These are phyloP conservation scores for Apis florea DNA, from an alignment of 1,140 invertebrate species.

Conservation along the genomic window DNA sequence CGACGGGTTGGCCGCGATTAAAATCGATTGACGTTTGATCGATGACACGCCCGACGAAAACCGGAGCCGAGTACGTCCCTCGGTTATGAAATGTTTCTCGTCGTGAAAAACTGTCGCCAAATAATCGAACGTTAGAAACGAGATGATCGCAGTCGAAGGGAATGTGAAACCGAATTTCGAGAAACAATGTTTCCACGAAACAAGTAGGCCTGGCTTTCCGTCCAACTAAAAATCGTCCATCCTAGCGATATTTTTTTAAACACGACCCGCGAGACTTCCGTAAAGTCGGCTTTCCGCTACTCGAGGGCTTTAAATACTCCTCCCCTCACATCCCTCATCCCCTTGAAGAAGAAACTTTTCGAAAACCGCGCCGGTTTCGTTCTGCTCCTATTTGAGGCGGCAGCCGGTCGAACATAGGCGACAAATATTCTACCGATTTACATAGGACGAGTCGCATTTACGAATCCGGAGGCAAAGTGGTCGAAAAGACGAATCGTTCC, in stretches of 20 bases:
- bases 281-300: not conserved
- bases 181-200: not conserved
- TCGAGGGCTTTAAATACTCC: slow-evolving; percentile 22
- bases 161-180: too few species aligned
- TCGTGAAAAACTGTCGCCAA: slow-evolving; percentile 3
- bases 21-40: slow-evolving; percentile 35
- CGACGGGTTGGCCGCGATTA: slow-evolving; percentile 16
- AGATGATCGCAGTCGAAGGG: too few species aligned
- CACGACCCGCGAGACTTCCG: not conserved
- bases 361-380: not conserved
- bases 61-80: not conserved
- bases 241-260: slow-evolving; percentile 9
- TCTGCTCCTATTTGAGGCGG: not conserved
- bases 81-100: slow-evolving; percentile 8
- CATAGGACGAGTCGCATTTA: slow-evolving; percentile 14
- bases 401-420: slow-evolving; percentile 11
- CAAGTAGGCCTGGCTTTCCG: too few species aligned
- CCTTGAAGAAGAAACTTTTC: slow-evolving; percentile 11
- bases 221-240: too few species aligned
- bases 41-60: not conserved
- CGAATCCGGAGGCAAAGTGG: not conserved
- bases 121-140: slow-evolving; percentile 1
- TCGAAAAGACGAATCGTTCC: slow-evolving; percentile 12
- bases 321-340: not conserved
- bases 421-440: slow-evolving; percentile 43